These are phyloP conservation scores for Esox lucius DNA, from an alignment of 2,797 vertebrate genomes.

Conservation along the genomic window DNA sequence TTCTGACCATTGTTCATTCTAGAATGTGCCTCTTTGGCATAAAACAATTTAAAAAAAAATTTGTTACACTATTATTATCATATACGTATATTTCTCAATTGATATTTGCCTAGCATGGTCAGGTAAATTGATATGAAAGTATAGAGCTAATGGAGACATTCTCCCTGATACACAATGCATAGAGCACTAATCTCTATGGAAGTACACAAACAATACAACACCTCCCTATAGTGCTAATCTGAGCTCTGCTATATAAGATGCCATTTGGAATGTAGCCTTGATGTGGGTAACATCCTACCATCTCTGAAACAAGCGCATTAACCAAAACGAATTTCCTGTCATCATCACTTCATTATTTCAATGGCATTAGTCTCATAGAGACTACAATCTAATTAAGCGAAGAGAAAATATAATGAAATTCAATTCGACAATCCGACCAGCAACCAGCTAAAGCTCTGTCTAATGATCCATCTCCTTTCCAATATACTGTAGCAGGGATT, in stretches of 20 bases:
- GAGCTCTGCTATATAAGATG: neutral
- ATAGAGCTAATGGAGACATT: too few species aligned
- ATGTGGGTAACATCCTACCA: conserved; percentile 21
- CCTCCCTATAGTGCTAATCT: neutral
- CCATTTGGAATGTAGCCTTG: conserved; percentile 21
- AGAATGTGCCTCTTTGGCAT: too few species aligned
- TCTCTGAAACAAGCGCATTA: conserved; percentile 51
- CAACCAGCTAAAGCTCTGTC: conserved; percentile 46
- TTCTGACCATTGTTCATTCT: neutral
- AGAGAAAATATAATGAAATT: conserved; percentile 64
- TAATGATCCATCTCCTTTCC: conserved; percentile 62
- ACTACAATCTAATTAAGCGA: conserved; percentile 61
- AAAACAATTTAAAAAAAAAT: too few species aligned
- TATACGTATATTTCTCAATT: too few species aligned
- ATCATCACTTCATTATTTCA: conserved; percentile 58
- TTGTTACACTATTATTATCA: too few species aligned
- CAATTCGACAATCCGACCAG: conserved; percentile 52
- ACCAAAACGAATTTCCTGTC: conserved; percentile 50
- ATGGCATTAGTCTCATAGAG: conserved; percentile 54
- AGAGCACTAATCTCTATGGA: too few species aligned
- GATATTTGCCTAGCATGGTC: too few species aligned
- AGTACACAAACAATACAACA: neutral
- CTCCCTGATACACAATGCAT: too few species aligned
- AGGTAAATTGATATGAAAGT: too few species aligned
- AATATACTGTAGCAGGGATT: conserved; percentile 38